Percentiles rank a stretch among this genome's conserved stretches.
phyloP scores from a whole-genome alignment of 2,113 vertebrate species.

The Hiodon tergisus region DNA sequence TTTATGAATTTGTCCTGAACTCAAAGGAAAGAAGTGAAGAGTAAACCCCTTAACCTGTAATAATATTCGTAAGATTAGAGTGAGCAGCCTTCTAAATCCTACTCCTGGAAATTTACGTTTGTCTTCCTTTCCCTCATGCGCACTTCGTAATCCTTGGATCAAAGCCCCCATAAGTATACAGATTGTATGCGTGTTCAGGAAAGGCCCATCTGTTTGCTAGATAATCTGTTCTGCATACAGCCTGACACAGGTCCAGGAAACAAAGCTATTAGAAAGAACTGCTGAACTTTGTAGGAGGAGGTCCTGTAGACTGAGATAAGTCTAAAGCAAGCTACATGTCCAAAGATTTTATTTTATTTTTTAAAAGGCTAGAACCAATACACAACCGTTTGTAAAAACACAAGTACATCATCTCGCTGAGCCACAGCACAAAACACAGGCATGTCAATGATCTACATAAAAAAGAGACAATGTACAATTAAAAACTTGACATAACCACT shows the following conservation, averaged over 20 bases:
- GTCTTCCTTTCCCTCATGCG: not conserved
- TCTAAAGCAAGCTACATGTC: no score
- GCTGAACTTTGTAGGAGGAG: not conserved
- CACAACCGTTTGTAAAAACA: no score
- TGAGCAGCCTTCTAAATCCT: not conserved
- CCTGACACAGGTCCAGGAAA: not conserved
- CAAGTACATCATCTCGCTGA: no score
- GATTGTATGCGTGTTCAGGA: slow-evolving; percentile 7
- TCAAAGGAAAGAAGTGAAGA: slow-evolving; percentile 1
- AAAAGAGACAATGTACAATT: slow-evolving; percentile 1
- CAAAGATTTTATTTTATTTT: not conserved
- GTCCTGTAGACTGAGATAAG: not conserved
- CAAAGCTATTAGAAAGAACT: not conserved
- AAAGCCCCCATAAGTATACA: slow-evolving; percentile 9
- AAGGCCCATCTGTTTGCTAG: slow-evolving; percentile 4
- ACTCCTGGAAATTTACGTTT: not conserved
- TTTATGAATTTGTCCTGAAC: slow-evolving; percentile 24
- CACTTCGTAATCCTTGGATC: slow-evolving; percentile 18
- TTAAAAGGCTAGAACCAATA: not conserved
- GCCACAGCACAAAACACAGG: no score
- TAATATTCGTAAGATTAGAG: not conserved
- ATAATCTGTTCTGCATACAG: slow-evolving; percentile 5
- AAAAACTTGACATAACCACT: slow-evolving; percentile 1
- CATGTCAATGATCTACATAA: not conserved
- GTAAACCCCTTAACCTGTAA: slow-evolving; percentile 1